Evolutionary conservation across 53 echinoderm and acorn worm genomes (phyloP), one percentile per base, ranked within the genome.

Genomic region (Mesocentrotus franciscanus): DNA sequence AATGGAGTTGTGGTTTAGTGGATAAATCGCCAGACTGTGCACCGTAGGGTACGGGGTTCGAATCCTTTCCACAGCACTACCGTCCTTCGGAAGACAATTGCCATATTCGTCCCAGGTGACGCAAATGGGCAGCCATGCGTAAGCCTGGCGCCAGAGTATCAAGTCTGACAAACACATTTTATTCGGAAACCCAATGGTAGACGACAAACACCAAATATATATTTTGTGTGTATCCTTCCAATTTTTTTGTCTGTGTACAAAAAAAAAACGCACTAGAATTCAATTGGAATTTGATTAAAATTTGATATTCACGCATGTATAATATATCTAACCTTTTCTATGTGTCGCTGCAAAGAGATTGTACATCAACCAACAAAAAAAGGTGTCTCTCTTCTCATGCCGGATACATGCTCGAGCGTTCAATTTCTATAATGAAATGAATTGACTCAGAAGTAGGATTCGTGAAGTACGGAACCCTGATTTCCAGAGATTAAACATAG

Each of bases 211-310:
- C 49, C 3, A 39, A 39, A 16, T 22, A 66, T 22, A 66, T 62
- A 66, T 66, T 66, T 66, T 4, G 0, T 64, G 0, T 22, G 68
- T 68, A 49, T 24, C 68, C 24, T 24, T 68, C 24, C 68, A 8
- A 68, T 68, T 20, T 68, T 24, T 24, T 24, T 5, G 6, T 68
- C 24, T 68, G 66, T 66, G 66, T 17, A 18, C 1, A 66, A 66
- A 1, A 66, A 66, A 66, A 66, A 68, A 68, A 26, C 68, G 22
- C 24, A 24, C 68, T 49, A 27, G 27, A 29, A 58, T 18, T 58
- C 27, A 58, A 87, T 58, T 57, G n/a, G 58, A 87, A 87, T 87
- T 85, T 87, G 57, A 81, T 87, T n/a, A 87, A 87, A 58, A 57
- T 58, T 87, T 87, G 58, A 87, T 87, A 57, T 1, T 12, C 87